phyloP scores from a whole-genome alignment of 1,140 invertebrate species.

The Papilio aristodemus region DNA sequence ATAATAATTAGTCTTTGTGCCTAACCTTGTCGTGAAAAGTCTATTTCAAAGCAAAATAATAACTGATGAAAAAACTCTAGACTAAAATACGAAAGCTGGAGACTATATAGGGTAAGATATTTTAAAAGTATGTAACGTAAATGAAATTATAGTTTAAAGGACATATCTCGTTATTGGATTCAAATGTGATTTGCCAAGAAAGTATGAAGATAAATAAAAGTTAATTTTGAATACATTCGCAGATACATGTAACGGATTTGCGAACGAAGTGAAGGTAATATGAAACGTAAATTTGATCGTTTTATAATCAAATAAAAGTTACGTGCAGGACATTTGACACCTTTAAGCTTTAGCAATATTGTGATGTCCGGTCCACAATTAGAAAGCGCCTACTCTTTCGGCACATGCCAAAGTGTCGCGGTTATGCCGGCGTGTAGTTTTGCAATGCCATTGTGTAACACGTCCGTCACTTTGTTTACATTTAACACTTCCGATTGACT shows the following conservation, averaged over 20 bases:
- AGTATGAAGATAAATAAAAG: too few species aligned
- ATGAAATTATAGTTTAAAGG: too few species aligned
- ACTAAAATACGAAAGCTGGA: too few species aligned
- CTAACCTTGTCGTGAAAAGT: too few species aligned
- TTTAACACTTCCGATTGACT: slow-evolving; percentile 26
- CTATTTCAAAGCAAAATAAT: too few species aligned
- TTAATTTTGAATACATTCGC: too few species aligned
- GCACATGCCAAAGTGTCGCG: slow-evolving; percentile 34
- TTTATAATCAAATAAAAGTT: slow-evolving; percentile 18
- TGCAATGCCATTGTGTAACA: slow-evolving; percentile 29
- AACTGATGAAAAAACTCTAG: too few species aligned
- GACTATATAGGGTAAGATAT: too few species aligned
- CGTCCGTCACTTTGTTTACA: slow-evolving; percentile 25
- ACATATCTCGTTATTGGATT: too few species aligned
- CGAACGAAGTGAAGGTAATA: slow-evolving; percentile 1
- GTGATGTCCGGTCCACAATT: slow-evolving; percentile 29
- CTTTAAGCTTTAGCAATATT: slow-evolving; percentile 30
- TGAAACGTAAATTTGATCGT: background rate
- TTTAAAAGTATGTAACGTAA: too few species aligned
- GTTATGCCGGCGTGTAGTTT: slow-evolving; percentile 25
- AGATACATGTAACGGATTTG: background rate
- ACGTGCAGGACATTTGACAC: slow-evolving; percentile 28
- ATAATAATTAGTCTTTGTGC: too few species aligned
- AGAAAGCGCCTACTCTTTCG: slow-evolving; percentile 28
- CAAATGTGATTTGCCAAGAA: too few species aligned